Percentiles rank a stretch among this genome's conserved stretches.
These are phyloP conservation scores for Cephus sareptanus DNA, from an alignment of 2,888 invertebrate genomes.

Conservation along the genomic window DNA sequence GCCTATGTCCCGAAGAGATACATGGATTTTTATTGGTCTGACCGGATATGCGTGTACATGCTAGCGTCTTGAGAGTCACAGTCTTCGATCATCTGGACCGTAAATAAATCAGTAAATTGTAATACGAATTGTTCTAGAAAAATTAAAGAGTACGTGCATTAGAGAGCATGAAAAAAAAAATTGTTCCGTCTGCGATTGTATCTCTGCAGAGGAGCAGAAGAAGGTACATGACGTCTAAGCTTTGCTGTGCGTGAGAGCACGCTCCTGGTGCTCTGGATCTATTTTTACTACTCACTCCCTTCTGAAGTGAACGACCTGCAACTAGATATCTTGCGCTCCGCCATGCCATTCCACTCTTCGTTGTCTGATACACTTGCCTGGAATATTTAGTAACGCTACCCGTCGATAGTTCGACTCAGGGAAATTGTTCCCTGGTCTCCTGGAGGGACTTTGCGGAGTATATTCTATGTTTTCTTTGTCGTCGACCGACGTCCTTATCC, in stretches of 20 bases:
- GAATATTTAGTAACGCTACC: neutral
- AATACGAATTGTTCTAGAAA: neutral
- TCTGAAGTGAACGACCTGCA: constrained; percentile 65
- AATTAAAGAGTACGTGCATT: neutral
- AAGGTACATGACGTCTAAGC: neutral
- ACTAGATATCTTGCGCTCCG: constrained; percentile 57
- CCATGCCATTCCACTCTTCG: constrained; percentile 5
- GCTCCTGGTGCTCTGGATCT: constrained; percentile 58
- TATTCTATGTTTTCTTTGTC: neutral
- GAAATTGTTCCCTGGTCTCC: neutral
- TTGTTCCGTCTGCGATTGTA: neutral
- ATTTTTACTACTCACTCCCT: constrained; percentile 62
- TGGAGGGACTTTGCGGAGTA: neutral
- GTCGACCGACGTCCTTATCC: neutral
- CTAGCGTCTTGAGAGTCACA: neutral
- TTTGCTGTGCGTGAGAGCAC: constrained; percentile 47
- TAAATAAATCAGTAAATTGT: neutral
- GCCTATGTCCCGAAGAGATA: neutral
- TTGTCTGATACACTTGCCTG: neutral
- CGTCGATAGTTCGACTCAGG: neutral
- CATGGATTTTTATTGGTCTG: neutral
- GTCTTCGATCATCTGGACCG: neutral
- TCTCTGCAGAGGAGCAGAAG: neutral
- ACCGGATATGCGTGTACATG: neutral
- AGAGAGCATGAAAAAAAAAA: neutral